Evolutionary conservation across 2,113 vertebrate species (phyloP).

Genomic region (Dromaius novaehollandiae): DNA sequence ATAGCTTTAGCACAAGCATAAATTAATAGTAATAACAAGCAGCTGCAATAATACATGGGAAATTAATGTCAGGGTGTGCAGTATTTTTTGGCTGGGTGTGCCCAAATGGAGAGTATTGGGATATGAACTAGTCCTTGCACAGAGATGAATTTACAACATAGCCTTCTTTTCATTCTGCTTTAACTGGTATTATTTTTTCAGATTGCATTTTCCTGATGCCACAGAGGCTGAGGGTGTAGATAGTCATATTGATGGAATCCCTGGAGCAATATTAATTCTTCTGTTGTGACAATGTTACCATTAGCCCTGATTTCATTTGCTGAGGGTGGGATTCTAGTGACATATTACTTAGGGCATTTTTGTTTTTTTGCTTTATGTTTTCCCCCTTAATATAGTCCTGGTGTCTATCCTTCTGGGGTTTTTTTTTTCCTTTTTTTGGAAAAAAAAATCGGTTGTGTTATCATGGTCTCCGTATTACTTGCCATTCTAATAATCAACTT

Average conservation of each 20-base stretch:
- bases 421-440: neutral
- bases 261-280: conserved; percentile 54
- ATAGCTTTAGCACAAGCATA: neutral
- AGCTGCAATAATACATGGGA: neutral
- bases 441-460: conserved; percentile 14
- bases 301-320: conserved; percentile 70
- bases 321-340: conserved; percentile 44
- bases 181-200: conserved; percentile 45
- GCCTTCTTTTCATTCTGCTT: conserved; percentile 28
- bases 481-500: conserved; percentile 59
- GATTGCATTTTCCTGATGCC: conserved; percentile 41
- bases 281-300: conserved; percentile 60
- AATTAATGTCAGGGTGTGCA: neutral
- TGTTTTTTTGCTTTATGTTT: conserved; percentile 53
- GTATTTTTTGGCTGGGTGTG: neutral
- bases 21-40: neutral
- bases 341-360: conserved; percentile 57
- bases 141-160: conserved; percentile 34
- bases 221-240: neutral
- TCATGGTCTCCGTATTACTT: conserved; percentile 48
- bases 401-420: neutral
- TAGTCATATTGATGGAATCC: conserved; percentile 32
- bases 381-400: conserved; percentile 26
- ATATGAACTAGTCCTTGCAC: neutral
- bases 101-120: neutral